phyloP scores from a whole-genome alignment of 2,113 vertebrate genomes.

The Siniperca chuatsi region DNA sequence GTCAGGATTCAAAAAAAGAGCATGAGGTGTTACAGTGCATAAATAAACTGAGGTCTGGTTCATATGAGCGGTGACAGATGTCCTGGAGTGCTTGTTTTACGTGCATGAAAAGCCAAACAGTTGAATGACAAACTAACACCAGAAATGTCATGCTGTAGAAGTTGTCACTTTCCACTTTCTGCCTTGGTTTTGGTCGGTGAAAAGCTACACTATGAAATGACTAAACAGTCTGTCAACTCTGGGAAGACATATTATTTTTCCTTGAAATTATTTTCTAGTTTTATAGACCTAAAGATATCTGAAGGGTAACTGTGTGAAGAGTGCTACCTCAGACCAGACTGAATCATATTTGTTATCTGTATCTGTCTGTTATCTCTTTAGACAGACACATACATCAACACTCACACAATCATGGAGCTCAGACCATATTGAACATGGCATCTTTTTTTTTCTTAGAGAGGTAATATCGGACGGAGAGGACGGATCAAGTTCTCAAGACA shows the following conservation, averaged over 20 bases:
- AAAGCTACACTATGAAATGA: slow-evolving; percentile 29
- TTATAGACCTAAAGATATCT: not conserved
- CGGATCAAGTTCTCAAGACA: slow-evolving; percentile 70
- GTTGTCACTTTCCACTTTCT: slow-evolving; percentile 19
- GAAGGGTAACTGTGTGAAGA: not conserved
- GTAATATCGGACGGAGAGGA: slow-evolving; percentile 47
- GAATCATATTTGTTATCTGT: slow-evolving; percentile 32
- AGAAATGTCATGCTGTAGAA: not conserved
- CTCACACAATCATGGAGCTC: slow-evolving; percentile 12
- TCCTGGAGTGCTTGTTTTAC: slow-evolving; percentile 30
- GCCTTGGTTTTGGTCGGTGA: not conserved
- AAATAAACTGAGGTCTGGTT: slow-evolving; percentile 25
- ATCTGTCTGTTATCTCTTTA: slow-evolving; percentile 24
- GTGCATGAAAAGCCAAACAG: slow-evolving; percentile 33
- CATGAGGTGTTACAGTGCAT: not conserved
- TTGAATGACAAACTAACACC: slow-evolving; percentile 28
- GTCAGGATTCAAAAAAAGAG: not conserved
- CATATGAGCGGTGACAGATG: slow-evolving; percentile 20
- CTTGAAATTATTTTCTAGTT: slow-evolving; percentile 3
- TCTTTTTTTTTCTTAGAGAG: slow-evolving; percentile 36
- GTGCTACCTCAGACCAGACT: not conserved
- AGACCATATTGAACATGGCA: not conserved
- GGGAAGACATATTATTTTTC: not conserved
- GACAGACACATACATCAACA: slow-evolving; percentile 12
- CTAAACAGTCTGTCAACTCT: slow-evolving; percentile 2